These are phyloP conservation scores for Campoletis raptor DNA, from an alignment of 2,888 invertebrate species.

Conservation along the genomic window DNA sequence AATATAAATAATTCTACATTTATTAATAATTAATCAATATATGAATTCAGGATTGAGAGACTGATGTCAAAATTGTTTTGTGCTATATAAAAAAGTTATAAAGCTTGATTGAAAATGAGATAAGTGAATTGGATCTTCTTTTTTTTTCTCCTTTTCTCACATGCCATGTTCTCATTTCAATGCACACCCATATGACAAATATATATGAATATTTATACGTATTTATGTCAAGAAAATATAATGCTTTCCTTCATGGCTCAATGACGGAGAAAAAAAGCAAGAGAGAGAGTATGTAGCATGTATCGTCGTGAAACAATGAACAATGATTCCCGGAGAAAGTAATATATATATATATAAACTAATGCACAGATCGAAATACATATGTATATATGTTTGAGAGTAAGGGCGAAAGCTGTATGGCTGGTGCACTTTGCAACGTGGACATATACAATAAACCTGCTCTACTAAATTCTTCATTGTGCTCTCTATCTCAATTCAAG, in stretches of 20 bases:
- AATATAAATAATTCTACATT: neutral
- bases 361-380: neutral
- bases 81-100: neutral
- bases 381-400: slow-evolving; percentile 14
- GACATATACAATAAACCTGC: slow-evolving; percentile 29
- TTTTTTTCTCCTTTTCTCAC: slow-evolving; percentile 16
- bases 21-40: slow-evolving; percentile 5
- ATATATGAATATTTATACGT: slow-evolving; percentile 26
- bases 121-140: slow-evolving; percentile 32
- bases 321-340: slow-evolving; percentile 77
- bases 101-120: slow-evolving; percentile 23
- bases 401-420: slow-evolving; percentile 71
- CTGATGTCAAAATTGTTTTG: neutral
- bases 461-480: slow-evolving; percentile 43
- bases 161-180: slow-evolving; percentile 49
- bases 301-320: slow-evolving; percentile 74
- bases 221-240: slow-evolving; percentile 27
- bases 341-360: slow-evolving; percentile 39
- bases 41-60: neutral
- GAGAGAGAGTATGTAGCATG: slow-evolving; percentile 30
- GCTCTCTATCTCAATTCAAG: slow-evolving; percentile 3
- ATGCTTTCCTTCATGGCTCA: slow-evolving; percentile 57
- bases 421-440: slow-evolving; percentile 27
- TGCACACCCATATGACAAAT: slow-evolving; percentile 4
- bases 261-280: slow-evolving; percentile 56